Percentiles rank a stretch among this genome's conserved stretches.
These are phyloP conservation scores for Melanchra persicariae DNA, from an alignment of 2,888 invertebrate species.

Conservation along the genomic window DNA sequence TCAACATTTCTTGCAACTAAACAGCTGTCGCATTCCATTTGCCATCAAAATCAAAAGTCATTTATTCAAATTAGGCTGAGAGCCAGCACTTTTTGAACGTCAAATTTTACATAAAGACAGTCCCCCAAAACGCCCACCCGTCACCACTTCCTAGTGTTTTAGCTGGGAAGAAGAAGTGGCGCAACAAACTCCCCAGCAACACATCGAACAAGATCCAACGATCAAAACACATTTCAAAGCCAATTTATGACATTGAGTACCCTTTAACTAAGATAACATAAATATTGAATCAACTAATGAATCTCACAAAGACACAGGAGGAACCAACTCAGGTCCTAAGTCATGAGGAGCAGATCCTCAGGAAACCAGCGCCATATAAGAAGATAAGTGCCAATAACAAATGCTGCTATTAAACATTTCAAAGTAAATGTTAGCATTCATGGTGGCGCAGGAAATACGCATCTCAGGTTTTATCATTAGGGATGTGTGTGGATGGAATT, in stretches of 20 bases:
- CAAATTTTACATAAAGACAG: too few species aligned
- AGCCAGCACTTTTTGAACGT: too few species aligned
- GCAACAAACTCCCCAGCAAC: too few species aligned
- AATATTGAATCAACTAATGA: constrained; percentile 30
- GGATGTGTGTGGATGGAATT: background rate
- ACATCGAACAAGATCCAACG: background rate
- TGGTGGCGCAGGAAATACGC: constrained; percentile 71
- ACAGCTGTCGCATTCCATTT: background rate
- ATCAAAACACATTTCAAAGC: background rate
- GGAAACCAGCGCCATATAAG: constrained; percentile 42
- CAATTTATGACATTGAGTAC: constrained; percentile 6
- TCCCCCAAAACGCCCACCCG: too few species aligned
- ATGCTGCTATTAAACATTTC: constrained; percentile 50
- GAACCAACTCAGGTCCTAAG: background rate
- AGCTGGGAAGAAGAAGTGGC: too few species aligned
- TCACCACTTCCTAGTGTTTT: too few species aligned
- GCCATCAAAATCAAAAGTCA: too few species aligned
- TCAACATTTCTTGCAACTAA: background rate
- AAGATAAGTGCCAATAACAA: constrained; percentile 40
- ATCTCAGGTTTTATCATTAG: constrained; percentile 58
- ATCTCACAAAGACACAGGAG: background rate
- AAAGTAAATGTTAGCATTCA: constrained; percentile 48
- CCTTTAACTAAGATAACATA: constrained; percentile 11
- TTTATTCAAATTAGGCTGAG: too few species aligned
- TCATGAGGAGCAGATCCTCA: constrained; percentile 29